Conservation (phyloP, 2,797 vertebrate genomes). For the Tenualosa ilisha region DNA sequence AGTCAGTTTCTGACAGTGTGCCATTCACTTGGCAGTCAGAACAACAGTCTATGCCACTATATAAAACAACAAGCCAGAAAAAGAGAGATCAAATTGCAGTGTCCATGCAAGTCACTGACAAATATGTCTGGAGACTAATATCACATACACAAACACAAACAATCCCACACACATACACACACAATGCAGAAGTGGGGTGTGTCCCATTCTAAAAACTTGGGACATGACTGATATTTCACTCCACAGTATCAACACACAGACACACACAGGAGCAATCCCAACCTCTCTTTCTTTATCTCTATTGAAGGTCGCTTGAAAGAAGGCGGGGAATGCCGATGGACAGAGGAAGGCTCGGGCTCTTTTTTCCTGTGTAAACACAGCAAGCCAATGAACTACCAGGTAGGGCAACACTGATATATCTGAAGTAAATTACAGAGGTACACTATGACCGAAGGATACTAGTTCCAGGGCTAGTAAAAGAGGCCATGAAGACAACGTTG, state of each 20-base stretch:
- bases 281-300: slow-evolving; percentile 68
- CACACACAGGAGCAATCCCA: slow-evolving; percentile 45
- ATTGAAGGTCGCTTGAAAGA: slow-evolving; percentile 46
- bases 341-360: slow-evolving; percentile 68
- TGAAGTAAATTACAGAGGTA: background rate
- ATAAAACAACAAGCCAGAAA: background rate
- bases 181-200: no score
- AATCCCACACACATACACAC: no score
- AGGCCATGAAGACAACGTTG: background rate
- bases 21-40: background rate
- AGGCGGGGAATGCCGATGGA: slow-evolving; percentile 72
- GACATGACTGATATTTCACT: background rate
- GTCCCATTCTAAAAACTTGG: background rate
- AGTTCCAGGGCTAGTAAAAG: background rate
- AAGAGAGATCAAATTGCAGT: background rate
- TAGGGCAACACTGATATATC: background rate
- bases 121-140: no score
- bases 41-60: no score
- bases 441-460: background rate
- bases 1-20: background rate
- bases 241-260: background rate
- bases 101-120: no score
- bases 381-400: background rate
- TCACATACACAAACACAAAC: no score
- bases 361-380: slow-evolving; percentile 61